Evolutionary conservation across 2,888 invertebrate species (phyloP).

Genomic region (Hypena proboscidalis): DNA sequence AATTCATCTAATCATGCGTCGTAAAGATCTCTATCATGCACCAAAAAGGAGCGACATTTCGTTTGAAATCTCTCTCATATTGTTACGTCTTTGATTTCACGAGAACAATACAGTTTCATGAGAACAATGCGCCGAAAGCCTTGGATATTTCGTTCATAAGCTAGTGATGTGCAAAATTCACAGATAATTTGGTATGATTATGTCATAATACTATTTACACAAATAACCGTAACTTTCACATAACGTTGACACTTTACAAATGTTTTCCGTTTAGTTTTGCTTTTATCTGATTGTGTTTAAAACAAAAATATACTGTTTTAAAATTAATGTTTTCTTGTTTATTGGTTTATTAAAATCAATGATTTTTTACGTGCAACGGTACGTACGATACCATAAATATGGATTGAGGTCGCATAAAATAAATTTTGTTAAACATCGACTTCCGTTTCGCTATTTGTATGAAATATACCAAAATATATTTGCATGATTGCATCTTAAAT

Average conservation of each 20-base stretch:
- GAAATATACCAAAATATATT: neutral
- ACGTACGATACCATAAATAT: neutral
- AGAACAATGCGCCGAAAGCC: slow-evolving; percentile 9
- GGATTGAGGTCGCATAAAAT: slow-evolving; percentile 16
- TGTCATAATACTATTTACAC: slow-evolving; percentile 51
- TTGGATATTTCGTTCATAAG: slow-evolving; percentile 6
- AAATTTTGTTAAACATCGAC: neutral
- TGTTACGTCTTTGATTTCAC: neutral
- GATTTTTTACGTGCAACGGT: slow-evolving; percentile 7
- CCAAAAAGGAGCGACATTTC: slow-evolving; percentile 3
- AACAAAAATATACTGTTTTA: slow-evolving; percentile 22
- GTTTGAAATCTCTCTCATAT: slow-evolving; percentile 8
- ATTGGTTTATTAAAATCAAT: slow-evolving; percentile 13
- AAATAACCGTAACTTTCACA: slow-evolving; percentile 54
- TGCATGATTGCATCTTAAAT: neutral
- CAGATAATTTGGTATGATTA: slow-evolving; percentile 62
- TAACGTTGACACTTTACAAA: slow-evolving; percentile 50
- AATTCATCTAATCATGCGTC: slow-evolving; percentile 1
- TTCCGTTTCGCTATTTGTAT: slow-evolving; percentile 5
- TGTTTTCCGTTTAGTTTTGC: slow-evolving; percentile 32
- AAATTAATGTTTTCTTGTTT: slow-evolving; percentile 4
- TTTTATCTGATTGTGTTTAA: slow-evolving; percentile 25
- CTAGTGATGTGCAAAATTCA: slow-evolving; percentile 53
- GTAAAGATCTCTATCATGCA: slow-evolving; percentile 9
- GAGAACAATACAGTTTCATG: slow-evolving; percentile 11